Evolutionary conservation across 2,888 invertebrate genomes (phyloP).

Genomic region (Synanthedon vespiformis): DNA sequence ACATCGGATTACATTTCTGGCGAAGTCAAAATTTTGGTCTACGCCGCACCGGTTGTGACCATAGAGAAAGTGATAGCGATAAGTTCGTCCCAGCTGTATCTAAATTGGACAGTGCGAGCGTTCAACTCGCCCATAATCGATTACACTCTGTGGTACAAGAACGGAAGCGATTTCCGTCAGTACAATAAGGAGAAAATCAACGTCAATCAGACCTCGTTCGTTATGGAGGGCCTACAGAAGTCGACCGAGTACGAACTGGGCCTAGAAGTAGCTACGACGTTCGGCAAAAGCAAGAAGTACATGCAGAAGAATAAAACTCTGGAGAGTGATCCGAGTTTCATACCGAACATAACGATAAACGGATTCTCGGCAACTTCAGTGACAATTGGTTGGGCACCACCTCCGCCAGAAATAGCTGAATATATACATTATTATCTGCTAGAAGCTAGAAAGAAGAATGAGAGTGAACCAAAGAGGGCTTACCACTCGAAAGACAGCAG

Average conservation of each 20-base stretch:
- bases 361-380: slow-evolving; percentile 78
- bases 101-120: slow-evolving; percentile 85
- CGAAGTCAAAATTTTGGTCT: slow-evolving; percentile 67
- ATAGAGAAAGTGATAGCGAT: slow-evolving; percentile 82
- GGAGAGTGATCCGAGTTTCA: slow-evolving; percentile 79
- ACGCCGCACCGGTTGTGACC: slow-evolving; percentile 77
- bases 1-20: slow-evolving; percentile 48
- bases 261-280: slow-evolving; percentile 75
- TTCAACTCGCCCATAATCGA: slow-evolving; percentile 77
- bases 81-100: slow-evolving; percentile 78
- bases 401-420: slow-evolving; percentile 73
- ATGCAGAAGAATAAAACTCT: slow-evolving; percentile 73
- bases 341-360: slow-evolving; percentile 83
- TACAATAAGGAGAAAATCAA: slow-evolving; percentile 73
- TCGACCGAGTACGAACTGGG: slow-evolving; percentile 76
- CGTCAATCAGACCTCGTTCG: slow-evolving; percentile 75
- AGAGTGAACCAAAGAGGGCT: slow-evolving; percentile 68
- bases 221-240: slow-evolving; percentile 74
- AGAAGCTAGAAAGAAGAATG: slow-evolving; percentile 71
- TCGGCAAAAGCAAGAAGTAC: slow-evolving; percentile 70
- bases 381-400: slow-evolving; percentile 83
- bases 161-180: slow-evolving; percentile 25
- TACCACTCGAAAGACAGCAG: slow-evolving; percentile 74
- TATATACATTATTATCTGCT: slow-evolving; percentile 83
- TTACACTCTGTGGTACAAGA: slow-evolving; percentile 70